Percentiles rank a stretch among this genome's conserved stretches.
phyloP scores from a whole-genome alignment of 2,888 invertebrate genomes.

The Tetranychus piercei region DNA sequence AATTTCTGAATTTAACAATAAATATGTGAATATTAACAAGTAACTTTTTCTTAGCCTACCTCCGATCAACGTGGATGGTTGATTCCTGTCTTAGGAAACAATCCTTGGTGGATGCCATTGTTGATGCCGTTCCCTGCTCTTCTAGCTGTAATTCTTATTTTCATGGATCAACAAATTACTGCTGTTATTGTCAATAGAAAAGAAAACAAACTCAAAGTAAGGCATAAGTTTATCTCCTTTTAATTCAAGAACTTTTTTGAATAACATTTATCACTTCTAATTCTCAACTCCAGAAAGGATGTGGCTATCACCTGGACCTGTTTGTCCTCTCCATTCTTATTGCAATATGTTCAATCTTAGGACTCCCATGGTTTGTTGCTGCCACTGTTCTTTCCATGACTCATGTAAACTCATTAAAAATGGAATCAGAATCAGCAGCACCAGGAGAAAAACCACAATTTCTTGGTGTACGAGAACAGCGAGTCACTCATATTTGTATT shows the following conservation, averaged over 20 bases:
- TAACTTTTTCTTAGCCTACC: conserved; percentile 36
- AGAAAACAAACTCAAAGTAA: conserved; percentile 78
- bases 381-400: conserved; percentile 93
- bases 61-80: conserved; percentile 38
- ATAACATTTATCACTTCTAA: not conserved
- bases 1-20: too few relatives aligned
- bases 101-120: conserved; percentile 65
- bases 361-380: conserved; percentile 88
- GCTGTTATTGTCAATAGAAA: conserved; percentile 95
- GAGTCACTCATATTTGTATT: conserved; percentile 75
- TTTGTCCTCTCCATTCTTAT: conserved; percentile 73
- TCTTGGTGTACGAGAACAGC: conserved; percentile 79
- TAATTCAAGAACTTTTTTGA: not conserved
- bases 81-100: conserved; percentile 34
- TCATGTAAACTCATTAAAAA: conserved; percentile 83
- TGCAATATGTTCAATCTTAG: conserved; percentile 71
- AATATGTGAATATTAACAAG: too few relatives aligned
- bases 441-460: conserved; percentile 94
- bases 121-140: conserved; percentile 76
- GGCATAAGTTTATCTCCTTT: conserved; percentile 9
- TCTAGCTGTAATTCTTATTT: conserved; percentile 84
- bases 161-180: conserved; percentile 99
- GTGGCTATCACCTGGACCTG: conserved; percentile 85
- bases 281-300: conserved; percentile 50
- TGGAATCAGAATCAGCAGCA: conserved; percentile 87